These are phyloP conservation scores for Schizothorax lantsangensis DNA, from an alignment of 2,797 vertebrate species.

Conservation along the genomic window DNA sequence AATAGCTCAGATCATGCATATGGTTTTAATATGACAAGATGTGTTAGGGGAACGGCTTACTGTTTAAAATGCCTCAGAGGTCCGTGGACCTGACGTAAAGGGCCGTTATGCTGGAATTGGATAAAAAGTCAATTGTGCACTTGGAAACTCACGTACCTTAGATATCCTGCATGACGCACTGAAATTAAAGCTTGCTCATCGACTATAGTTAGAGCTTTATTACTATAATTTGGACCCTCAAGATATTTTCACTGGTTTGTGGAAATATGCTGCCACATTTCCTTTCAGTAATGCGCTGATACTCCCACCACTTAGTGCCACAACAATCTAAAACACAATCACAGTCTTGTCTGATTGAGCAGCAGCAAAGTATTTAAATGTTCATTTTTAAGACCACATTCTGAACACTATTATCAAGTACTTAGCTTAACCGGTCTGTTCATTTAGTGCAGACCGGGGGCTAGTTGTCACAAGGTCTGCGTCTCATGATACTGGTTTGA, in stretches of 20 bases:
- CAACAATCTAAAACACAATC: conserved; percentile 22
- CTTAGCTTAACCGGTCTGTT: background rate
- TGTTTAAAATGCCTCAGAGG: conserved; percentile 66
- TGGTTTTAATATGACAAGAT: conserved; percentile 74
- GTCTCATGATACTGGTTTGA: background rate
- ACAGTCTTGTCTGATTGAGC: conserved; percentile 15
- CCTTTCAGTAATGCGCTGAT: conserved; percentile 32
- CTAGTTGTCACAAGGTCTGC: background rate
- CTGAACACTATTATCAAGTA: background rate
- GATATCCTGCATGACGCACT: conserved; percentile 39
- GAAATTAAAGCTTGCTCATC: conserved; percentile 23
- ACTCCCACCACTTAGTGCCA: conserved; percentile 18
- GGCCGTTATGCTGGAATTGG: conserved; percentile 7
- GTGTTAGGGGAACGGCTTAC: conserved; percentile 70
- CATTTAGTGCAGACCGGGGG: background rate
- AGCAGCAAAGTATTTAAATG: background rate
- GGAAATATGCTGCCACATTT: conserved; percentile 41
- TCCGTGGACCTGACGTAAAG: conserved; percentile 42
- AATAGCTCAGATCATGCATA: conserved; percentile 58
- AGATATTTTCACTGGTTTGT: conserved; percentile 33
- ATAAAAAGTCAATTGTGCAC: conserved; percentile 16
- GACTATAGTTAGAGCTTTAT: conserved; percentile 36
- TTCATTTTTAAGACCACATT: background rate
- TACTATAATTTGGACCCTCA: conserved; percentile 31
- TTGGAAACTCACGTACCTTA: conserved; percentile 24